A percentile compares a stretch with the other conserved stretches of the same genome.
These are phyloP conservation scores for Xiphophorus hellerii DNA, from an alignment of 2,113 vertebrate species.

Conservation along the genomic window DNA sequence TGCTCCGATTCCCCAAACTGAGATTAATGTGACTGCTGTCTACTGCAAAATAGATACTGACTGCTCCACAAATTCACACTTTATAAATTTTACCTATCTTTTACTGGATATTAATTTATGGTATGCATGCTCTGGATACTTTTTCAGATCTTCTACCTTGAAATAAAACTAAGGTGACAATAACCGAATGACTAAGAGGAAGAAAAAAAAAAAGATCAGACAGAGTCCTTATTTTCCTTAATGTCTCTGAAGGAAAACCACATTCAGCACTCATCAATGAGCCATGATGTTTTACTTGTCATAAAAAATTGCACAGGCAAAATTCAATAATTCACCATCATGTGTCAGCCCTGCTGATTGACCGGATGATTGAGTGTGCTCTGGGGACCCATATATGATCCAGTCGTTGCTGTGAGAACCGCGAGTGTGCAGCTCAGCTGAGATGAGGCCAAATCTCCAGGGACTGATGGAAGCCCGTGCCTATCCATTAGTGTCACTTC, in stretches of 20 bases:
- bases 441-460: slow-evolving; percentile 48
- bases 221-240: not conserved
- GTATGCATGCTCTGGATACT: not conserved
- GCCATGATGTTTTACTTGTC: slow-evolving; percentile 21
- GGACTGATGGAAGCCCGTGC: slow-evolving; percentile 52
- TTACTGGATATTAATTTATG: not conserved
- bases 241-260: not conserved
- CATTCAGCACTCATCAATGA: not conserved
- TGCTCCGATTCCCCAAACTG: not conserved
- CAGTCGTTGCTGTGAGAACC: slow-evolving; percentile 36
- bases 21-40: not conserved
- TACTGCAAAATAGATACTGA: not conserved
- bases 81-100: not conserved
- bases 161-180: not conserved
- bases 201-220: not conserved
- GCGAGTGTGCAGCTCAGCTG: slow-evolving; percentile 50
- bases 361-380: slow-evolving; percentile 49
- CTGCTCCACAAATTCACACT: too few relatives aligned
- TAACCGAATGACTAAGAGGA: not conserved
- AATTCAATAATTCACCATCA: slow-evolving; percentile 28
- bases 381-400: slow-evolving; percentile 40
- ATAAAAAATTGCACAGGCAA: slow-evolving; percentile 9
- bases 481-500: slow-evolving; percentile 70
- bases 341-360: slow-evolving; percentile 41
- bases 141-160: not conserved